Conservation (phyloP, 2,888 invertebrate genomes). For the Thecophora atra region DNA sequence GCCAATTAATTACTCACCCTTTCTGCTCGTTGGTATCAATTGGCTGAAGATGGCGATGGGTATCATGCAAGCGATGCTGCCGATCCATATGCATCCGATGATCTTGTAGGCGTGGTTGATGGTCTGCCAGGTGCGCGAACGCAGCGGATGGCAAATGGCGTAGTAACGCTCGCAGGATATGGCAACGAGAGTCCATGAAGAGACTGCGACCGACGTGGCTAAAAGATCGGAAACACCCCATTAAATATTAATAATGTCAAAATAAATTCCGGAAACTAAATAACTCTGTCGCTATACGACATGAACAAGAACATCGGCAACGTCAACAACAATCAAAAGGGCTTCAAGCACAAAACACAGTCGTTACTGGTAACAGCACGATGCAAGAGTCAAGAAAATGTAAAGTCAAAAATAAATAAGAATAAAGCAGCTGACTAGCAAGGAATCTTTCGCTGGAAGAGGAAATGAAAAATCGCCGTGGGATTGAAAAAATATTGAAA, state of each 20-base stretch:
- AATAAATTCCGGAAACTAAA: no score
- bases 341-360: no score
- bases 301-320: no score
- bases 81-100: slow-evolving; percentile 73
- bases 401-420: no score
- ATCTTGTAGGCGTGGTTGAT: slow-evolving; percentile 78
- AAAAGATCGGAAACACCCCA: slow-evolving; percentile 44
- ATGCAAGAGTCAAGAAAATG: no score
- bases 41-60: slow-evolving; percentile 73
- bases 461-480: no score
- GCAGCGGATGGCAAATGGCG: slow-evolving; percentile 80
- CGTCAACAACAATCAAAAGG: no score
- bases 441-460: no score
- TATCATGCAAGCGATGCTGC: slow-evolving; percentile 73
- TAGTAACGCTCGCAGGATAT: slow-evolving; percentile 82
- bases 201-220: slow-evolving; percentile 80
- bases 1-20: slow-evolving; percentile 51
- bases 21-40: slow-evolving; percentile 69
- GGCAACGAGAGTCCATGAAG: slow-evolving; percentile 80
- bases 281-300: no score
- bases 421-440: no score
- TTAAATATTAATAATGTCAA: background rate
- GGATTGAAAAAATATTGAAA: no score
- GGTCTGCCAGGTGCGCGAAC: slow-evolving; percentile 81
- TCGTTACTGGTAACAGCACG: no score